Percentiles rank a stretch among this genome's conserved stretches.
These are phyloP conservation scores for Norana najaformis DNA, from an alignment of 2,888 invertebrate genomes.

Conservation along the genomic window DNA sequence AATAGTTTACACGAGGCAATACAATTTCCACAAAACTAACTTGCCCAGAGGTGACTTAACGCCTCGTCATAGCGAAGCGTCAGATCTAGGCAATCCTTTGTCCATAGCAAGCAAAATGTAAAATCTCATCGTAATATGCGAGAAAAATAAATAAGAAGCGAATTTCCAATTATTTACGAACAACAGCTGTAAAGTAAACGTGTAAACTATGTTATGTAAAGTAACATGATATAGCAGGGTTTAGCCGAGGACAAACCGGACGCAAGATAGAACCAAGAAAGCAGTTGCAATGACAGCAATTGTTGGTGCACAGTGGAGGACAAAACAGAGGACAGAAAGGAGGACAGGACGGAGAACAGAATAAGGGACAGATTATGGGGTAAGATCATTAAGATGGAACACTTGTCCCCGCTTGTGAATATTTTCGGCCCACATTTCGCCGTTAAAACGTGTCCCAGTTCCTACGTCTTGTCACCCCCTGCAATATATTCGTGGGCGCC, in stretches of 20 bases:
- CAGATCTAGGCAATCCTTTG: not conserved
- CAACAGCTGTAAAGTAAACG: not conserved
- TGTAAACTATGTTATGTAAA: not conserved
- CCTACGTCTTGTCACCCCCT: too few species aligned
- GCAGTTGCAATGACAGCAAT: too few species aligned
- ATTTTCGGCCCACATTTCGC: too few species aligned
- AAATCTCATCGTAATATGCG: not conserved
- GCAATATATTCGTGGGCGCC: too few species aligned
- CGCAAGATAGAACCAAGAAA: too few species aligned
- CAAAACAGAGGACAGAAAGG: not conserved
- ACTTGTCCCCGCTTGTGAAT: too few species aligned
- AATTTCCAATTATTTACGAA: not conserved
- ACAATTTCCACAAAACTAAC: not conserved
- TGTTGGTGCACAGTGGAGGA: not conserved
- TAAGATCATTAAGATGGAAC: too few species aligned
- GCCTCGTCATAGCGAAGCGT: not conserved
- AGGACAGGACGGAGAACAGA: not conserved
- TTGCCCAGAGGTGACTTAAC: not conserved
- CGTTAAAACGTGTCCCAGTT: too few species aligned
- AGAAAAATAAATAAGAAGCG: too few species aligned
- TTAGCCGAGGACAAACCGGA: too few species aligned
- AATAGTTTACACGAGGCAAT: not conserved
- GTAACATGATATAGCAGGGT: not conserved
- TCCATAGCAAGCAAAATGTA: not conserved
- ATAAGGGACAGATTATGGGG: too few species aligned